Percentiles rank a stretch among this genome's conserved stretches.
Evolutionary conservation across 2,797 vertebrate species (phyloP).

Genomic region (Phoebastria nigripes): DNA sequence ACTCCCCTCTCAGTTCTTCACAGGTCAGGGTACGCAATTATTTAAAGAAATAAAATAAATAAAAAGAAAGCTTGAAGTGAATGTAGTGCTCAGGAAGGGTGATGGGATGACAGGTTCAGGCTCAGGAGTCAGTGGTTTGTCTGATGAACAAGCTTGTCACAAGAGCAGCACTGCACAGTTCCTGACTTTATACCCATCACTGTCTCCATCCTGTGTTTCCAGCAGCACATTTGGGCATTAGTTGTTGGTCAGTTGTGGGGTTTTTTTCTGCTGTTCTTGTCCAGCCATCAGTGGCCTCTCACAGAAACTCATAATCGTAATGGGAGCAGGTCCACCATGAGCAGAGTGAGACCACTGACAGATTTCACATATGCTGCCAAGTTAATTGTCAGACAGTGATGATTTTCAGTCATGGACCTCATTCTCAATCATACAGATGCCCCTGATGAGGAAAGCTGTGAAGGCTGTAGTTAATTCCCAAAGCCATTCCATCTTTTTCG

Average conservation of each 20-base stretch:
- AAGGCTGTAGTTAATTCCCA: background rate
- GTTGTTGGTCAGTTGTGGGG: background rate
- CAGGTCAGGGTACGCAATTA: background rate
- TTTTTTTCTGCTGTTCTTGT: background rate
- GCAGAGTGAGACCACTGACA: background rate
- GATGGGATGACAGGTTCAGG: background rate
- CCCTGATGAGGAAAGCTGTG: background rate
- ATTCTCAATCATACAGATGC: background rate
- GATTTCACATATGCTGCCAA: background rate
- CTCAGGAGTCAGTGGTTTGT: background rate
- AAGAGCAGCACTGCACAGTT: background rate
- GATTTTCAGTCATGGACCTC: background rate
- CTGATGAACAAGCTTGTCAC: slow-evolving; percentile 3
- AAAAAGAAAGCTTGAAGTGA: background rate
- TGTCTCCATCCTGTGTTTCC: background rate
- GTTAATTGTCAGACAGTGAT: background rate
- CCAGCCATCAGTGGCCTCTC: background rate
- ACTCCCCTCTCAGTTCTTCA: background rate
- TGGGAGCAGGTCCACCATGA: background rate
- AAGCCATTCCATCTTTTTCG: background rate
- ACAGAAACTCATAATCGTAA: background rate
- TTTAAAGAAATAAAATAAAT: slow-evolving; percentile 30
- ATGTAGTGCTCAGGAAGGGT: background rate
- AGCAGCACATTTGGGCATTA: background rate
- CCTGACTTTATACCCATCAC: background rate